Evolutionary conservation across 1,140 invertebrate species (phyloP).

Genomic region (Andricus grossulariae): DNA sequence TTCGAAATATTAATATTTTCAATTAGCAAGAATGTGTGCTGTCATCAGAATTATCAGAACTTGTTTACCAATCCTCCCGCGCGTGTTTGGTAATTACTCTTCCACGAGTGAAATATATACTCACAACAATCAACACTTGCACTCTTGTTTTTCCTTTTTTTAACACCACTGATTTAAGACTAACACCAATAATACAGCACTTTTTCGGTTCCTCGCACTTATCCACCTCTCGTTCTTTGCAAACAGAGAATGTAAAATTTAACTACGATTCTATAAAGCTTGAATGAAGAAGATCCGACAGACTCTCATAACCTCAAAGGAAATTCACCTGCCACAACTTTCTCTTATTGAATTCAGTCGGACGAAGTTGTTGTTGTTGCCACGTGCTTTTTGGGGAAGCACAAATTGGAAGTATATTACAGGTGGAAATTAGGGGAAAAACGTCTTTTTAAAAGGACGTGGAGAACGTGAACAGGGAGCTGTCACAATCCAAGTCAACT

Average conservation of each 20-base stretch:
- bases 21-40: too few relatives aligned
- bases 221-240: background rate
- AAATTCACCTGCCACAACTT: background rate
- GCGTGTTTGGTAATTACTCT: background rate
- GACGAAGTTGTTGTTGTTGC: background rate
- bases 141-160: background rate
- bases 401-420: background rate
- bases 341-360: background rate
- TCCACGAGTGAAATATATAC: background rate
- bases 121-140: constrained; percentile 1
- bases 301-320: constrained; percentile 21
- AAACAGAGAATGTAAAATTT: background rate
- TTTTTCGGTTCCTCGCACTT: background rate
- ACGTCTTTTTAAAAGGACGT: constrained; percentile 27
- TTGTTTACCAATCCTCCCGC: background rate
- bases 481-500: background rate
- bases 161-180: background rate
- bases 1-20: too few relatives aligned
- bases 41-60: background rate
- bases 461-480: constrained; percentile 3
- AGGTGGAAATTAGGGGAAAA: background rate
- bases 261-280: background rate
- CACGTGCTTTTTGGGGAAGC: background rate
- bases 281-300: background rate
- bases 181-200: background rate